phyloP scores from a whole-genome alignment of 1,140 invertebrate species.

The Dolichoris vasculosae region DNA sequence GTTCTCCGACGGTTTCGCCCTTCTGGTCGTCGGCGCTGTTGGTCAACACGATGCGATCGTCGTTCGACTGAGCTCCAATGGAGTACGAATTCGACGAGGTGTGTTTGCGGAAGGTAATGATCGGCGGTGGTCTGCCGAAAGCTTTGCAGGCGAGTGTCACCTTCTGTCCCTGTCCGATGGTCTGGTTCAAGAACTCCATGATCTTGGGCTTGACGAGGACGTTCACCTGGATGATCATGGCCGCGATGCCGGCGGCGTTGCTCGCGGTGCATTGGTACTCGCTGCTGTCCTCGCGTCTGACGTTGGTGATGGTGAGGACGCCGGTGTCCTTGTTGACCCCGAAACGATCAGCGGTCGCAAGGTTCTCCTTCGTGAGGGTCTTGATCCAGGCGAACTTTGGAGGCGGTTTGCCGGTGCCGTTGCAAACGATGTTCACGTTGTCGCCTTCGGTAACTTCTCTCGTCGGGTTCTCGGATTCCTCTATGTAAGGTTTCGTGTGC shows the following conservation, averaged over 20 bases:
- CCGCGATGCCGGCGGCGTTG: constrained; percentile 84
- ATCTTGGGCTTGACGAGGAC: constrained; percentile 87
- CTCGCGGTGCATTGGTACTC: constrained; percentile 88
- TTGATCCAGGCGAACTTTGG: constrained; percentile 89
- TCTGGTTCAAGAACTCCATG: constrained; percentile 84
- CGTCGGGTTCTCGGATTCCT: constrained; percentile 71
- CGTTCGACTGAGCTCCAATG: constrained; percentile 77
- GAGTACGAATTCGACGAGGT: constrained; percentile 76
- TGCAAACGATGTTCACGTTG: constrained; percentile 82
- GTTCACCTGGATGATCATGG: constrained; percentile 78
- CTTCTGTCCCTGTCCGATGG: constrained; percentile 78
- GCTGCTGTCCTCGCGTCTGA: constrained; percentile 85
- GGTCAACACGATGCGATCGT: constrained; percentile 79
- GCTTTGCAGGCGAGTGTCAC: constrained; percentile 84
- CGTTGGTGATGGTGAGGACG: constrained; percentile 83
- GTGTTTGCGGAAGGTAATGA: constrained; percentile 82
- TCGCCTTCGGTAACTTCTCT: constrained; percentile 87
- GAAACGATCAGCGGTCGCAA: constrained; percentile 83
- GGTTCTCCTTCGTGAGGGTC: constrained; percentile 78
- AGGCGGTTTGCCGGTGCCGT: constrained; percentile 86
- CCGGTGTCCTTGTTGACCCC: constrained; percentile 82
- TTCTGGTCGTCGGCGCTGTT: constrained; percentile 76
- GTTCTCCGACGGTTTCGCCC: constrained; percentile 78
- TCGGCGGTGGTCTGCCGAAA: constrained; percentile 84
- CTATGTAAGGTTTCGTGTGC: constrained; percentile 84